phyloP scores from a whole-genome alignment of 2,888 invertebrate genomes.

The Drosophila macrothrix region DNA sequence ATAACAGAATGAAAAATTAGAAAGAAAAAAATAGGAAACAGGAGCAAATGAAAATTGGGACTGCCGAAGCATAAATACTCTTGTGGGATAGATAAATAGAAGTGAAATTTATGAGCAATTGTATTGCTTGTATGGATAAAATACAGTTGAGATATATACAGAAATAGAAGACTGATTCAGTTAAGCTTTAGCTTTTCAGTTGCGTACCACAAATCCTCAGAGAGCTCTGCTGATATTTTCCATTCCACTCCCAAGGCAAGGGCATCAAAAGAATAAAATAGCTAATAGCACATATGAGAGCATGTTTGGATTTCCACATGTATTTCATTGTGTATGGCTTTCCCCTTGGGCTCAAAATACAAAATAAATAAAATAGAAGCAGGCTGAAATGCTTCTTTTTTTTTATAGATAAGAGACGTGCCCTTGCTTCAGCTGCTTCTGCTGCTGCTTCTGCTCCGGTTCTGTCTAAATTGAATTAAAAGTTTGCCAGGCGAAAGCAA shows the following conservation, averaged over 20 bases:
- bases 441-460: too few species aligned
- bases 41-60: too few species aligned
- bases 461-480: constrained; percentile 46
- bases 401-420: constrained; percentile 21
- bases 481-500: constrained; percentile 5
- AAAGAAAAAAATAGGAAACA: constrained; percentile 1
- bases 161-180: neutral
- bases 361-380: constrained; percentile 27
- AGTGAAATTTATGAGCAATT: neutral
- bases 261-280: constrained; percentile 7
- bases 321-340: constrained; percentile 11
- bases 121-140: neutral
- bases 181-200: neutral
- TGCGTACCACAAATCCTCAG: neutral
- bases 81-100: neutral
- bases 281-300: constrained; percentile 5
- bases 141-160: neutral
- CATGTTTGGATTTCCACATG: neutral
- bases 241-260: neutral
- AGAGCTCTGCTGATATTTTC: neutral
- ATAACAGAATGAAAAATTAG: constrained; percentile 15
- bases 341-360: constrained; percentile 4
- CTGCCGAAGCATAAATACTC: constrained; percentile 10
- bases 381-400: neutral
- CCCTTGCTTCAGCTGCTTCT: constrained; percentile 3